Evolutionary conservation across 2,113 vertebrate genomes (phyloP).

Genomic region (Glareola pratincola): DNA sequence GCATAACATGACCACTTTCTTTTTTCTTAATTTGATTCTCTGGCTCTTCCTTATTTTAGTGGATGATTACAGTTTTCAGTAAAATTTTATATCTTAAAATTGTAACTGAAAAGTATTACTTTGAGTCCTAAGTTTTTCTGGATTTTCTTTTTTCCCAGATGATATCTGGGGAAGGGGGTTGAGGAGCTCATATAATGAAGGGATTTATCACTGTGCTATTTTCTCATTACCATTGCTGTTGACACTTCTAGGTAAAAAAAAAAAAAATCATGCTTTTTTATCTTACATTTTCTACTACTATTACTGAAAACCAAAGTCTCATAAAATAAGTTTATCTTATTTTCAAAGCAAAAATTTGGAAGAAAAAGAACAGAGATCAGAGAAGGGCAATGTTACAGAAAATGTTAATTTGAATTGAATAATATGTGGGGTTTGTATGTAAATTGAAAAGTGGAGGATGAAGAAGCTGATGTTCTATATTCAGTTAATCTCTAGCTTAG

Average conservation of each 20-base stretch:
- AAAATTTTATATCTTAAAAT: neutral
- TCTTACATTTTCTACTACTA: neutral
- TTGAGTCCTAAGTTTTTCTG: neutral
- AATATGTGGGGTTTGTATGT: neutral
- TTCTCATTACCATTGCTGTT: neutral
- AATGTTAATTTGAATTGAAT: neutral
- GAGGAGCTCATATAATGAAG: neutral
- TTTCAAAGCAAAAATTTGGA: neutral
- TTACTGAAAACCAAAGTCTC: neutral
- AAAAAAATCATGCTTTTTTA: neutral
- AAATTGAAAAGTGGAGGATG: neutral
- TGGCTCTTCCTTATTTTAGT: neutral
- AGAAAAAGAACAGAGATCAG: neutral
- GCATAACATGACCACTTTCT: too few species aligned
- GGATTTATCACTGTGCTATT: neutral
- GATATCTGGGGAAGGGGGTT: neutral
- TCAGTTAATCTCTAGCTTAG: neutral
- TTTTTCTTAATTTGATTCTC: neutral
- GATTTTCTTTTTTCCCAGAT: neutral
- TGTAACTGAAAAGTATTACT: neutral
- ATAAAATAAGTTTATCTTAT: neutral
- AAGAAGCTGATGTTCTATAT: neutral
- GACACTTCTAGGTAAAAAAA: neutral
- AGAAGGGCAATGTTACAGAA: neutral
- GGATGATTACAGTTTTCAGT: neutral